Percentiles rank a stretch among this genome's conserved stretches.
These are phyloP conservation scores for Pogoniulus pusillus DNA, from an alignment of 2,797 vertebrate genomes.

Conservation along the genomic window DNA sequence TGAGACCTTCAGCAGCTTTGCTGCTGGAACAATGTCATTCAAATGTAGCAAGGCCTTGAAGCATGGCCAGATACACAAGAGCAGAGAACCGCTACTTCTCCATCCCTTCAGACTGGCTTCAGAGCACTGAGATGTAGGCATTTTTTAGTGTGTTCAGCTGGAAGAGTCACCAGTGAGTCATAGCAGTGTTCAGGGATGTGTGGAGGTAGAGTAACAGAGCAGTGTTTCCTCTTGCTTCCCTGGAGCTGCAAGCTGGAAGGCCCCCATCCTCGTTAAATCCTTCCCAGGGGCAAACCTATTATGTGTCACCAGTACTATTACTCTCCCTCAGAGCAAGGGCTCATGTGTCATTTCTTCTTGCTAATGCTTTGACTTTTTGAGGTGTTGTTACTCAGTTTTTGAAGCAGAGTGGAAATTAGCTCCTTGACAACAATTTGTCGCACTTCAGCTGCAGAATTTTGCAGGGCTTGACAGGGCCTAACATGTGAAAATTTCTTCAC, in stretches of 20 bases:
- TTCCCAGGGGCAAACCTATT: background rate
- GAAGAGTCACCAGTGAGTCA: constrained; percentile 28
- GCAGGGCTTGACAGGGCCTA: background rate
- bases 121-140: background rate
- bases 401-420: background rate
- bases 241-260: background rate
- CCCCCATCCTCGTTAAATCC: background rate
- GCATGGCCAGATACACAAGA: background rate
- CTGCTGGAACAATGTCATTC: background rate
- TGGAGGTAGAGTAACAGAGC: background rate
- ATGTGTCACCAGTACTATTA: background rate
- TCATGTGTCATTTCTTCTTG: background rate
- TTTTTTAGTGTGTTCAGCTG: constrained; percentile 3
- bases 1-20: constrained; percentile 31
- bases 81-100: background rate
- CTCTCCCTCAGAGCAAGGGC: background rate
- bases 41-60: background rate
- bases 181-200: background rate
- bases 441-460: background rate
- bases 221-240: background rate
- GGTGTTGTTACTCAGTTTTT: background rate
- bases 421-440: background rate
- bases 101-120: background rate
- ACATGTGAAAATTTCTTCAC: background rate
- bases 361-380: background rate